Evolutionary conservation across 2,888 invertebrate genomes (phyloP).

Genomic region (Coelogynopora nodosa): DNA sequence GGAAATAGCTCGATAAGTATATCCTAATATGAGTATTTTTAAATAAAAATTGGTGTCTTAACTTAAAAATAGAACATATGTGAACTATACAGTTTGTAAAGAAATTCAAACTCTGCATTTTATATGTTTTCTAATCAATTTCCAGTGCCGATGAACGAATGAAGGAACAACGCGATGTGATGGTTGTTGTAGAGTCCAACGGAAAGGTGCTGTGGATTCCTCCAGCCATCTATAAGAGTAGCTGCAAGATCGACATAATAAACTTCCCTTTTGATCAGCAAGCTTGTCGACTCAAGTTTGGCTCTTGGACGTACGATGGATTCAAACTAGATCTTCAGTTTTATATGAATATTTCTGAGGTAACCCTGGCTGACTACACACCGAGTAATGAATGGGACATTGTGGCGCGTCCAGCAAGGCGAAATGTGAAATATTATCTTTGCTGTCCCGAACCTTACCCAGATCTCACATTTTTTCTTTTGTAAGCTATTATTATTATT

Average conservation of each 20-base stretch:
- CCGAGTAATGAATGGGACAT: constrained; percentile 61
- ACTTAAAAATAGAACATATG: too few species aligned
- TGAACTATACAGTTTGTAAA: too few species aligned
- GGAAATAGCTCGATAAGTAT: too few species aligned
- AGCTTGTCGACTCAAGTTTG: constrained; percentile 60
- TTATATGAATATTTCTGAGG: constrained; percentile 45
- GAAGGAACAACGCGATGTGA: constrained; percentile 58
- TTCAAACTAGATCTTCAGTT: constrained; percentile 46
- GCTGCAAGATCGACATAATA: constrained; percentile 59
- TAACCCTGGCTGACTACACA: constrained; percentile 54
- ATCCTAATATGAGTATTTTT: too few species aligned
- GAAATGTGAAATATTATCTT: constrained; percentile 64
- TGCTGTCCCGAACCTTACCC: constrained; percentile 61
- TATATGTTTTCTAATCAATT: too few species aligned
- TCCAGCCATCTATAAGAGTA: constrained; percentile 59
- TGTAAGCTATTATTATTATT: too few species aligned
- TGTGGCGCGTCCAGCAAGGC: constrained; percentile 52
- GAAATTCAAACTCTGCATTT: too few species aligned
- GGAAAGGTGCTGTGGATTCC: constrained; percentile 57
- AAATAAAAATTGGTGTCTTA: too few species aligned
- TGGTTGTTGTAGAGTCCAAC: constrained; percentile 54
- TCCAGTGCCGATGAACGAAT: constrained; percentile 61
- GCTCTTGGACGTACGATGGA: constrained; percentile 50
- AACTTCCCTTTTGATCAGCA: constrained; percentile 62
- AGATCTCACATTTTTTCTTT: constrained; percentile 60